Evolutionary conservation across 1,140 invertebrate species (phyloP), one percentile per base, ranked within the genome.

Genomic region (Drosophila malerkotliana): DNA sequence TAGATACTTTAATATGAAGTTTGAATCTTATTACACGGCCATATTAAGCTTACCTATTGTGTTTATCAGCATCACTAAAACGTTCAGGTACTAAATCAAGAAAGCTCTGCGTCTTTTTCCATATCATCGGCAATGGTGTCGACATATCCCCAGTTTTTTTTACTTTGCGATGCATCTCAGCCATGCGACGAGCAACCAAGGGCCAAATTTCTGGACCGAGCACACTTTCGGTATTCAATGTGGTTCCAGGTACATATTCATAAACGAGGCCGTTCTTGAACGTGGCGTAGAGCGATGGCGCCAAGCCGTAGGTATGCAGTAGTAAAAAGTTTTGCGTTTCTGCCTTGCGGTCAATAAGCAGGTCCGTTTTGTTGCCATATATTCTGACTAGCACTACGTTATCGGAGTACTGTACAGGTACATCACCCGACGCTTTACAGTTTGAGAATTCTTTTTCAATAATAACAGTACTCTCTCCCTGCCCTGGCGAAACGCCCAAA

Each of bases 261-360:
- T 99, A 99, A 15, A 95, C 96, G 66, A 99, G 93, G 21, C 98
- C 99, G 94, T 99, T 99, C 67, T 95, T 94, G 93, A 99, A 99
- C 26, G 96, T 95, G 44, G 97, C 97, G 93, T 98, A 98, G 37
- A 99, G 92, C 54, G 95, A 94, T 56, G 98, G 96, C 72, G 97
- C 97, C 72, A 97, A 94, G 10, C 96, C 96, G 72, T 94, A 93
- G 79, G 94, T 93, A 84, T 96, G 94, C 72, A 98, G 92, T 77
- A 95, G 87, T 73, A 93, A 92, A 72, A 95, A 94, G 87, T 95
- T 95, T 92, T 96, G 93, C 45, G 95, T 95, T 93, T 98, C 98
- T 64, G 95, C 94, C 87, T 96, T 94, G 83, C 98, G 93, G 93
- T 99, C 96, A 87, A 99, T 98, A 59, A 99, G 94, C 66, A 97